A percentile compares a stretch with the other conserved stretches of the same genome.
phyloP scores from a whole-genome alignment of 2,113 vertebrate species.

The Tyto alba region DNA sequence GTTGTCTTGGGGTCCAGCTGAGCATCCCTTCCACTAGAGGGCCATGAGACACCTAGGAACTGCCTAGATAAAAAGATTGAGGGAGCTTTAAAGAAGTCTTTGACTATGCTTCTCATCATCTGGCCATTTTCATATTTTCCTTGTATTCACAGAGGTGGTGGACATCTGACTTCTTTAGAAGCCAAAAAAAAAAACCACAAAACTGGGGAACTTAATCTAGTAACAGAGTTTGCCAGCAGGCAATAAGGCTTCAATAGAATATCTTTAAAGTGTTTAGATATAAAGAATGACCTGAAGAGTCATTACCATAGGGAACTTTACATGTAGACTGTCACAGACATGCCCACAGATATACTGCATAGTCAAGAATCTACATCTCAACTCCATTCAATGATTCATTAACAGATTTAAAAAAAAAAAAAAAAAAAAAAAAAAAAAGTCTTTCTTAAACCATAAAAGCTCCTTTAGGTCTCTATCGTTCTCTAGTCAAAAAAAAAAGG shows the following conservation, averaged over 20 bases:
- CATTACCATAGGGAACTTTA: not conserved
- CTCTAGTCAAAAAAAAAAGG: too few relatives aligned
- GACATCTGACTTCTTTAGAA: conserved; percentile 31
- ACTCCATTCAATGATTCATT: not conserved
- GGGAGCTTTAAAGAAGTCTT: conserved; percentile 69
- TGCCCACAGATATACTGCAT: not conserved
- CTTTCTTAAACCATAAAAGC: not conserved
- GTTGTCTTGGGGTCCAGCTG: conserved; percentile 71
- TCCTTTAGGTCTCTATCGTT: not conserved
- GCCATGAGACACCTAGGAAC: conserved; percentile 71
- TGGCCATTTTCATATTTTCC: conserved; percentile 28
- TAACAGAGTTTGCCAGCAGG: conserved; percentile 11
- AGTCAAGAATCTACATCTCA: conserved; percentile 6
- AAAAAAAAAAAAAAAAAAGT: not conserved
- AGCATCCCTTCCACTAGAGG: conserved; percentile 75
- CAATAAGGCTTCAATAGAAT: not conserved
- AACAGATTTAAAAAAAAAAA: not conserved
- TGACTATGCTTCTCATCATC: conserved; percentile 37
- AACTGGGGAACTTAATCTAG: not conserved
- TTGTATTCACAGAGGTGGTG: conserved; percentile 32
- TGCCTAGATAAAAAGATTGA: conserved; percentile 74
- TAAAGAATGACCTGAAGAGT: not conserved
- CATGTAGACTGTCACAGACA: not conserved
- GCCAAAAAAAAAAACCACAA: not conserved
- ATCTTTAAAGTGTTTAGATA: not conserved